Base-by-base conservation (phyloP, 2,797 vertebrate species). In the Balearica regulorum region DNA sequence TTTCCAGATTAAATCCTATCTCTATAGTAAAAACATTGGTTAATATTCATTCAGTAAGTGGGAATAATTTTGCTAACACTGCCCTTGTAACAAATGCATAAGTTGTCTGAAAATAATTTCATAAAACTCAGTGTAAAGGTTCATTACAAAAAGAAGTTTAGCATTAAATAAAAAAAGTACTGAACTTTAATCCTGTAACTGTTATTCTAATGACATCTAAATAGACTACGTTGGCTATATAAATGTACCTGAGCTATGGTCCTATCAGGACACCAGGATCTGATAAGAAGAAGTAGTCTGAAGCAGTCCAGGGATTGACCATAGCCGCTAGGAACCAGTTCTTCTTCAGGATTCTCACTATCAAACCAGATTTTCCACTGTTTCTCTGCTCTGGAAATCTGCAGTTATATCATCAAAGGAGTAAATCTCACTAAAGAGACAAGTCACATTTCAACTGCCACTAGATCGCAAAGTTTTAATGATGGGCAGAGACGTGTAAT, bases 351-450 rank as follows among this genome's bases (percentile, higher is more conserved):
- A 28, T 98, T 98, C 93, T 99, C 99, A 81, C 99, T 99, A 97
- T 99, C 99, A 98, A 99, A 99, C 99, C 99, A 99, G 13, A 87
- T 96, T 97, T 98, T 99, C 99, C 99, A 99, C 95, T 98, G 98
- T 95, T 99, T 99, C 97, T 99, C 99, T 83, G 98, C 98, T 78
- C 96, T 97, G 83, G 98, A 98, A 97, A 99, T 99, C 99, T 99
- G 95, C 77, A 96, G 87, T 93, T 68, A 91, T 13, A 79, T 31
- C 61, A 46, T 15, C 20, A 87, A 81, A 91, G 35, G 83, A 91
- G 61, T 28, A 54, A 65, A 44, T 83, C 44, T 84, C 24, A 68
- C 46, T 53, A 69, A 51, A 66, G 7, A 83, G 80, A 70, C 13
- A 86, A 61, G 33, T 66, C 31, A 85, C 58, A 61, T 69, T 87